Conservation (phyloP, 2,797 vertebrate genomes). For the Gymnocypris eckloni region DNA sequence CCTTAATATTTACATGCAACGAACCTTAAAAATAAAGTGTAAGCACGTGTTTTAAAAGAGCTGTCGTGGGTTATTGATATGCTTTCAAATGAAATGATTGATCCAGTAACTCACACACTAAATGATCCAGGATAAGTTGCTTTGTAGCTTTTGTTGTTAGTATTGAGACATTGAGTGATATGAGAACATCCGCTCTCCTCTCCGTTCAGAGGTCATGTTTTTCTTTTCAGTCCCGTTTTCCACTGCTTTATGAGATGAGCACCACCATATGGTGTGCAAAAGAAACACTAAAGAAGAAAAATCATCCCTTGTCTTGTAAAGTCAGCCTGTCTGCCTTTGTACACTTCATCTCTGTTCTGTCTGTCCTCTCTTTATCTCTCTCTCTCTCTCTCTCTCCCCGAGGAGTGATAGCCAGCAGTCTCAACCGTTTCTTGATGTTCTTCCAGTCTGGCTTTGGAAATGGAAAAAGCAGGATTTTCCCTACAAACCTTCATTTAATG, state of each 20-base stretch:
- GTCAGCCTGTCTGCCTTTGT: constrained; percentile 30
- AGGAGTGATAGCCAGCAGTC: constrained; percentile 55
- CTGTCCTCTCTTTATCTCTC: not conserved
- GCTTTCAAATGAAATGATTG: not conserved
- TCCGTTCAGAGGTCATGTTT: constrained; percentile 46
- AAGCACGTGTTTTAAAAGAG: not conserved
- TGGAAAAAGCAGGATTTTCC: constrained; percentile 68
- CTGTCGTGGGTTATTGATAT: not conserved
- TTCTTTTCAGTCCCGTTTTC: constrained; percentile 56
- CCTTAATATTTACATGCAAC: not conserved
- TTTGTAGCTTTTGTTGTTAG: not conserved
- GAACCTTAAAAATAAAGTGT: not conserved
- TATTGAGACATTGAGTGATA: constrained; percentile 2
- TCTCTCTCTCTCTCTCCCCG: constrained; percentile 54
- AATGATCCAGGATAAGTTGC: not conserved
- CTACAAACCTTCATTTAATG: not conserved
- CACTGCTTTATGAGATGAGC: constrained; percentile 53
- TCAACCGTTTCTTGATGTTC: constrained; percentile 72
- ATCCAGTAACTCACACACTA: not conserved
- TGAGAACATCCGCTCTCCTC: not conserved
- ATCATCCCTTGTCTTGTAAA: constrained; percentile 63
- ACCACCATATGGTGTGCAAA: constrained; percentile 63
- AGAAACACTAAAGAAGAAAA: constrained; percentile 48
- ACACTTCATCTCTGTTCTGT: not conserved
- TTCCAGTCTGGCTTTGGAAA: constrained; percentile 69